These are phyloP conservation scores for Pseudomyrmex gracilis DNA, from an alignment of 1,140 invertebrate species.

Conservation along the genomic window DNA sequence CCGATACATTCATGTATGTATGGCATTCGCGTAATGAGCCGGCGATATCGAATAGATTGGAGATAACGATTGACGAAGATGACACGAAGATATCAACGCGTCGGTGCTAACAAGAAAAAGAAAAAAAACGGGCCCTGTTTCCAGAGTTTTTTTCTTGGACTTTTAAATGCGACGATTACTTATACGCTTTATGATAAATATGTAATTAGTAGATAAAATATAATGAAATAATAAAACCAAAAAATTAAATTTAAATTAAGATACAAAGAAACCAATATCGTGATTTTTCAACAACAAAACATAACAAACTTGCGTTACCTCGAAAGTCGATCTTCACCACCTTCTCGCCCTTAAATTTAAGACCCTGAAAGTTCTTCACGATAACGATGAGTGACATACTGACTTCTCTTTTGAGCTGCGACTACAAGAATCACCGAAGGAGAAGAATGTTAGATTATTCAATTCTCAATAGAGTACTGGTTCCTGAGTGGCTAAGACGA, in stretches of 20 bases:
- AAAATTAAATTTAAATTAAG: too few relatives aligned
- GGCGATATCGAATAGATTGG: not conserved
- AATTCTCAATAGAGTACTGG: conserved; percentile 37
- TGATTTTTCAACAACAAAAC: not conserved
- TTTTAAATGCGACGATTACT: too few relatives aligned
- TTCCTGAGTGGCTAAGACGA: not conserved
- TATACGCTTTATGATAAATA: too few relatives aligned
- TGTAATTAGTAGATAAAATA: too few relatives aligned
- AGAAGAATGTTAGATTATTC: not conserved
- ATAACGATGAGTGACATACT: conserved; percentile 88
- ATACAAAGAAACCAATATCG: too few relatives aligned
- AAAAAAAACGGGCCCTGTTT: not conserved
- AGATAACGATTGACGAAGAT: not conserved
- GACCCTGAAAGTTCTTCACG: conserved; percentile 88
- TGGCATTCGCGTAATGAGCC: conserved; percentile 16
- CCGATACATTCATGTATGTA: not conserved
- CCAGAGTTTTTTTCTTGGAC: not conserved
- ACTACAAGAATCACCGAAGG: not conserved
- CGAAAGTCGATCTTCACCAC: conserved; percentile 88
- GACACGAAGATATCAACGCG: not conserved
- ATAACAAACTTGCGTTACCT: conserved; percentile 85
- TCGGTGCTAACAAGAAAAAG: not conserved
- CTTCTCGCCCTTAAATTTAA: conserved; percentile 88
- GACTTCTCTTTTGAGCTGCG: not conserved
- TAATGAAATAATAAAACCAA: too few relatives aligned